Base-by-base conservation (phyloP, 1,140 invertebrate species). In the Dendrolimus kikuchii region DNA sequence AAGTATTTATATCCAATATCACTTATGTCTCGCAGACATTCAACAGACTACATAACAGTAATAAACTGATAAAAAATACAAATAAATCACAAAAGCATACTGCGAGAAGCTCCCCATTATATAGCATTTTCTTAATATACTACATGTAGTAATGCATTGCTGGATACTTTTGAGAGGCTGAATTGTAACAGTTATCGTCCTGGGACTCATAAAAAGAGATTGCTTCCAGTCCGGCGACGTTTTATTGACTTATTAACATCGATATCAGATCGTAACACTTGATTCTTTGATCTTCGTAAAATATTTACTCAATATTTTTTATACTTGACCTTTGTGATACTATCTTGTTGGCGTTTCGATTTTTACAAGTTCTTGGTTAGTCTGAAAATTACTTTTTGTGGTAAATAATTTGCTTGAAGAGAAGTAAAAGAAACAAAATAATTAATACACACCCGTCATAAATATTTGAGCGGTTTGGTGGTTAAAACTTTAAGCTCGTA, bases 161-260 rank as follows among this genome's bases (percentile, higher is more conserved):
- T 76, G 73, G 62, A 64, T 70, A 70, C 64, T 71, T 64, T 60
- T 67, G 60, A 70, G 72, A 71, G 69, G 68, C 73, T 72, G 74
- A 70, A 76, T 71, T 68, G 70, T 69, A 75, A 71, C 66, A 78
- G 74, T 77, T 74, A 71, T 74, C 76, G 77, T 76, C 75, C 54
- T 58, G 79, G 75, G 81, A 81, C 75, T 77, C 75, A 76, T 85
- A 83, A 85, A 85, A 82, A 79, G 78, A 83, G 80, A 85, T 85
- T 82, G 81, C 80, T 77, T 85, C 68, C 70, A 85, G 71, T 79
- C 67, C 68, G 71, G 66, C 77, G 75, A 72, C 79, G 77, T 85
- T 83, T 85, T 85, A 85, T 85, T 83, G 80, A 83, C 81, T 85
- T 85, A 82, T 85, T 85, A 83, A 80, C 80, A 81, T 80, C 80